Conservation (phyloP, 2,113 vertebrate genomes). For the Urocynchramus pylzowi region DNA sequence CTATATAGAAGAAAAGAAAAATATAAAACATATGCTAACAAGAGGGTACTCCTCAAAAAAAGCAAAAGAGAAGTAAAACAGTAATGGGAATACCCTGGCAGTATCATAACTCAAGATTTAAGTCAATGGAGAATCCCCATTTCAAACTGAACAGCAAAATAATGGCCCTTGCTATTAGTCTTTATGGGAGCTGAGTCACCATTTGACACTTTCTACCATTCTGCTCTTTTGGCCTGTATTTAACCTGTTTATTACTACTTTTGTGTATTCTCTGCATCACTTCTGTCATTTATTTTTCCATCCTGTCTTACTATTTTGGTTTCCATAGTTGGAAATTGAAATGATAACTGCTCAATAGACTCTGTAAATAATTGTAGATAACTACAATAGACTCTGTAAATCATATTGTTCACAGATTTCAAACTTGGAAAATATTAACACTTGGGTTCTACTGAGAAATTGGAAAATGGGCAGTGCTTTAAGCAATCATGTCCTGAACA, state of each 20-base stretch:
- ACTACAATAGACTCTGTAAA: not conserved
- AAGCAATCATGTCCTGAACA: not conserved
- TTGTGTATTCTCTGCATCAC: not conserved
- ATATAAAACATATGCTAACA: not conserved
- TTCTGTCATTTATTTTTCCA: constrained; percentile 23
- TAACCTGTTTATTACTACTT: constrained; percentile 37
- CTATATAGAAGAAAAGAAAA: not conserved
- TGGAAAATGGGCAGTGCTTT: not conserved
- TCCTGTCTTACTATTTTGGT: constrained; percentile 1
- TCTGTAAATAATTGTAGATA: not conserved
- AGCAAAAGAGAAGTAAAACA: not conserved
- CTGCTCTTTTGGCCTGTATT: not conserved
- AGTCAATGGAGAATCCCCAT: not conserved
- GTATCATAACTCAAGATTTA: not conserved
- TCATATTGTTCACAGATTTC: not conserved
- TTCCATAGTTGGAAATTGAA: constrained; percentile 11
- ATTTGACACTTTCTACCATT: constrained; percentile 4
- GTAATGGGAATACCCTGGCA: not conserved
- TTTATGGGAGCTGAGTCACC: not conserved
- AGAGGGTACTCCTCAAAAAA: not conserved
- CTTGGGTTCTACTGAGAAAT: not conserved
- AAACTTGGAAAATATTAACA: not conserved
- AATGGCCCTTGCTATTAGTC: not conserved
- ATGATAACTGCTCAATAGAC: not conserved
- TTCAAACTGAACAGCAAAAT: not conserved